phyloP scores from a whole-genome alignment of 2,113 vertebrate genomes.

The Salvator merianae region DNA sequence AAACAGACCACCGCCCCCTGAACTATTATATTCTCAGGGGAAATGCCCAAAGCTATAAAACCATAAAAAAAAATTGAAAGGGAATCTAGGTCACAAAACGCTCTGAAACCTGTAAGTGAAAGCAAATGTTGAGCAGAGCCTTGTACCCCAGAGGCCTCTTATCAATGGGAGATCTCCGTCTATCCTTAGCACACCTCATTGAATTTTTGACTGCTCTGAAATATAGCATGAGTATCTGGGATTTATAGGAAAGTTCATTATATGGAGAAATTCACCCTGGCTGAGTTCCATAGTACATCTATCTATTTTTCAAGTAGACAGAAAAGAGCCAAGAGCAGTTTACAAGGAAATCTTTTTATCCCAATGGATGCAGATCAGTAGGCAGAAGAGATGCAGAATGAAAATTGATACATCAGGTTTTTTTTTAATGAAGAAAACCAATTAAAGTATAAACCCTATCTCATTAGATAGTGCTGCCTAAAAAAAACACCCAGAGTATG shows the following conservation, averaged over 20 bases:
- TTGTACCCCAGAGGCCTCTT: slow-evolving; percentile 39
- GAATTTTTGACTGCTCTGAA: slow-evolving; percentile 41
- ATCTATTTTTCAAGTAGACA: slow-evolving; percentile 35
- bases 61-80: slow-evolving; percentile 33
- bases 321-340: slow-evolving; percentile 44
- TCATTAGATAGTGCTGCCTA: neutral
- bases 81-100: slow-evolving; percentile 22
- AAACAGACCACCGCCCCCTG: neutral
- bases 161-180: slow-evolving; percentile 34
- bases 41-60: slow-evolving; percentile 41
- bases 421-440: neutral
- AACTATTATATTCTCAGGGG: slow-evolving; percentile 27
- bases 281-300: slow-evolving; percentile 14
- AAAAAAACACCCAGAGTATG: neutral
- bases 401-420: slow-evolving; percentile 34
- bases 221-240: slow-evolving; percentile 31
- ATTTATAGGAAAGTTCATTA: slow-evolving; percentile 45
- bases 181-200: slow-evolving; percentile 45
- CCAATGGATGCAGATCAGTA: slow-evolving; percentile 14
- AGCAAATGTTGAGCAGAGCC: slow-evolving; percentile 42
- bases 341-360: slow-evolving; percentile 39
- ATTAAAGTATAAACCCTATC: neutral
- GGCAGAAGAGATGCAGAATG: slow-evolving; percentile 1
- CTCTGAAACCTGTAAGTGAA: slow-evolving; percentile 35
- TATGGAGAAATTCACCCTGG: slow-evolving; percentile 32